phyloP scores from a whole-genome alignment of 2,797 vertebrate genomes.

The Gallinago stenura region DNA sequence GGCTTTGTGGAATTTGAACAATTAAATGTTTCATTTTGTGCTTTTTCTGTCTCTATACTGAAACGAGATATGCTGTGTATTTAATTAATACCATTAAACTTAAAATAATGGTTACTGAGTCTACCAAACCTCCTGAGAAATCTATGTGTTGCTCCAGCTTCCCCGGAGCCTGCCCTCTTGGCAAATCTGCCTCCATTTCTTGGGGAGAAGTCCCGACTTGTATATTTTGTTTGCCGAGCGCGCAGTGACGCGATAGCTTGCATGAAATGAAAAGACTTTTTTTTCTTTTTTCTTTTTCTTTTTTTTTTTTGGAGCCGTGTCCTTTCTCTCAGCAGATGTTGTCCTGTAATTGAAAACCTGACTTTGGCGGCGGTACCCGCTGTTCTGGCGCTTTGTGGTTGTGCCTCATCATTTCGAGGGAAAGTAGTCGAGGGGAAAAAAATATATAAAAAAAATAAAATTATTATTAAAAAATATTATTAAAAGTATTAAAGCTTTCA shows the following conservation, averaged over 20 bases:
- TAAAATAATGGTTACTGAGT: neutral
- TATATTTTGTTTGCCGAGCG: neutral
- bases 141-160: neutral
- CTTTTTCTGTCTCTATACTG: neutral
- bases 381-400: neutral
- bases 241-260: fast-evolving
- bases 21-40: neutral
- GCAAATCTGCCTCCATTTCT: neutral
- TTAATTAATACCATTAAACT: neutral
- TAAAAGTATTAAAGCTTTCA: neutral
- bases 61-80: neutral
- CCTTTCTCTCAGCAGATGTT: neutral
- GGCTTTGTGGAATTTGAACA: neutral
- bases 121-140: neutral
- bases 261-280: neutral
- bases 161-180: neutral
- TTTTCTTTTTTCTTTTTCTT: neutral
- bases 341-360: neutral
- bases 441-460: no score
- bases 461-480: no score
- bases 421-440: neutral
- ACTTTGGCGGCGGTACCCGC: neutral
- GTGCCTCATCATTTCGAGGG: neutral
- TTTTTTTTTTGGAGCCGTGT: neutral
- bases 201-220: neutral